Conservation (phyloP, 2,888 invertebrate species). For the Ecliptopera silaceata region DNA sequence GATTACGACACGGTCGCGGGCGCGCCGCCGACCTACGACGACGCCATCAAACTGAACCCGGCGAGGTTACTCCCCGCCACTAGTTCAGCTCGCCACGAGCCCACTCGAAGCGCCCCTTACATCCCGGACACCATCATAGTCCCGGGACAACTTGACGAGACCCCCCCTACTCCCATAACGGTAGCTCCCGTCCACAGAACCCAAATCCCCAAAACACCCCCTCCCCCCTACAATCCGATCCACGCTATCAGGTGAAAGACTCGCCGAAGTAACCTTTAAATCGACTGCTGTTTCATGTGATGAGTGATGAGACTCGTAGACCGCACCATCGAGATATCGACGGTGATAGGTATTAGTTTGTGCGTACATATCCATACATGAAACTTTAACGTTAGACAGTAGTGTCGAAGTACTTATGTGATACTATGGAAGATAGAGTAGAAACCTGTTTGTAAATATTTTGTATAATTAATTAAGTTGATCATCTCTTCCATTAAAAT, state of each 20-base stretch:
- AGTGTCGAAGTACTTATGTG: slow-evolving; percentile 78
- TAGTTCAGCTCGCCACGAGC: slow-evolving; percentile 58
- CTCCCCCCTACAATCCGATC: slow-evolving; percentile 76
- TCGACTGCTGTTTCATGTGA: slow-evolving; percentile 80
- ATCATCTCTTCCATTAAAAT: slow-evolving; percentile 58
- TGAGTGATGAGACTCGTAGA: slow-evolving; percentile 70
- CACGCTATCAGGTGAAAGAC: slow-evolving; percentile 79
- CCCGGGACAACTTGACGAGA: slow-evolving; percentile 62
- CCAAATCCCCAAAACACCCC: slow-evolving; percentile 76
- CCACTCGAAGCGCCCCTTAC: slow-evolving; percentile 38
- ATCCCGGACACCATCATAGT: slow-evolving; percentile 51
- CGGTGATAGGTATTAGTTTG: slow-evolving; percentile 67
- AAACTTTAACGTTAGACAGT: slow-evolving; percentile 55
- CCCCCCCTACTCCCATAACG: slow-evolving; percentile 39
- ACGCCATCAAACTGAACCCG: slow-evolving; percentile 87
- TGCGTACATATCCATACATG: slow-evolving; percentile 70
- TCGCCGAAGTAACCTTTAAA: slow-evolving; percentile 63
- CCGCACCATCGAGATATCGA: slow-evolving; percentile 50
- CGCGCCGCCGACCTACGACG: slow-evolving; percentile 88
- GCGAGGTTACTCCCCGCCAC: slow-evolving; percentile 73
- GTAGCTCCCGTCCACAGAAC: slow-evolving; percentile 65
- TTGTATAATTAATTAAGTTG: slow-evolving; percentile 49
- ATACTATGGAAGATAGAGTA: slow-evolving; percentile 76
- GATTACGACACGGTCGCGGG: slow-evolving; percentile 88
- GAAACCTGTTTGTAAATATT: slow-evolving; percentile 70